A percentile compares a stretch with the other conserved stretches of the same genome.
These are phyloP conservation scores for Epirrita christyi DNA, from an alignment of 2,888 invertebrate genomes.

Conservation along the genomic window DNA sequence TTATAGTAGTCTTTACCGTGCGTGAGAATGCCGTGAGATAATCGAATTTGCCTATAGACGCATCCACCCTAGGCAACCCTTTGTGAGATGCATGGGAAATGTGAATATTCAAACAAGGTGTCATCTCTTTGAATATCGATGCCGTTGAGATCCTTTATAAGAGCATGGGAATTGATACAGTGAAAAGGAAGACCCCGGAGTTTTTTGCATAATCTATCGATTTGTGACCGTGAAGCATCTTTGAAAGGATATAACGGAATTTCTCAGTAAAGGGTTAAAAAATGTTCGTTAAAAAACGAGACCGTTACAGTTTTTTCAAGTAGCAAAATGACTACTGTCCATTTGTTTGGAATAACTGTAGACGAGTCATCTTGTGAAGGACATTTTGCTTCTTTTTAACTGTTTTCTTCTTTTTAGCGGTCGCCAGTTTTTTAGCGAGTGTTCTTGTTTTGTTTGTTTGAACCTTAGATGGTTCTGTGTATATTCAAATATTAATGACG, in stretches of 20 bases:
- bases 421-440: conserved; percentile 16
- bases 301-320: conserved; percentile 70
- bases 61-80: conserved; percentile 77
- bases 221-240: conserved; percentile 57
- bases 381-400: conserved; percentile 45
- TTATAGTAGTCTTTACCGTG: conserved; percentile 73
- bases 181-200: conserved; percentile 77
- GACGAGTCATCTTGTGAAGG: conserved; percentile 35
- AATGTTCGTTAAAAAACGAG: conserved; percentile 69
- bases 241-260: conserved; percentile 75
- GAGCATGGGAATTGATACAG: conserved; percentile 80
- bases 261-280: conserved; percentile 69
- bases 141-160: conserved; percentile 73
- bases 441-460: conserved; percentile 10
- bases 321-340: conserved; percentile 63
- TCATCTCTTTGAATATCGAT: conserved; percentile 84
- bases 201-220: conserved; percentile 83
- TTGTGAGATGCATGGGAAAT: conserved; percentile 78
- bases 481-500: too few relatives aligned
- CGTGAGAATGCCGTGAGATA: conserved; percentile 82
- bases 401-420: conserved; percentile 54
- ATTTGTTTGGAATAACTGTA: conserved; percentile 48
- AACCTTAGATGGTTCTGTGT: conserved; percentile 4
- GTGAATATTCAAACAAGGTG: conserved; percentile 85
- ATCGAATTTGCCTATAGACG: conserved; percentile 83